Conservation (phyloP, 1,140 invertebrate species). For the Cardiocondyla obscurior region DNA sequence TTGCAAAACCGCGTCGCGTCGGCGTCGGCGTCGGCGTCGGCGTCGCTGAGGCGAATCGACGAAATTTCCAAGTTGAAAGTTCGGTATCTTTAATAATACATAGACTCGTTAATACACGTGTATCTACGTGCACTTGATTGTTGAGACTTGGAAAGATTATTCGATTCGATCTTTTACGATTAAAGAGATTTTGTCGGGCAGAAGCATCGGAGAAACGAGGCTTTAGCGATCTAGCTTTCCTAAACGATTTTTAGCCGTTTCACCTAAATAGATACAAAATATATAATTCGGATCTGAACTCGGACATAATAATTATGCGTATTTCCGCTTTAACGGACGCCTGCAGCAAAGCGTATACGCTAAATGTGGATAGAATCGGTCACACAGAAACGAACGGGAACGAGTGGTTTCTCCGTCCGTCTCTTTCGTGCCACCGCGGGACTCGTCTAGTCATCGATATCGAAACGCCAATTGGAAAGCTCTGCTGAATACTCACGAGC, state of each 20-base stretch:
- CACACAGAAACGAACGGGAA: conserved; percentile 50
- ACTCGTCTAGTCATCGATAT: conserved; percentile 61
- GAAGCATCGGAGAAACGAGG: background rate
- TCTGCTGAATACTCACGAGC: conserved; percentile 50
- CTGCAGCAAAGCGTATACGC: conserved; percentile 57
- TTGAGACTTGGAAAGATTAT: background rate
- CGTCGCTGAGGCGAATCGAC: background rate
- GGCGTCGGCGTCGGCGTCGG: too few relatives aligned
- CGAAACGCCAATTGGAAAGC: conserved; percentile 59
- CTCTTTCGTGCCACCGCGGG: conserved; percentile 20
- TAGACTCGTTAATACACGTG: background rate
- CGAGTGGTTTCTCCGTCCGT: conserved; percentile 27
- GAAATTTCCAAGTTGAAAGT: background rate
- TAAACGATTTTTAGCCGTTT: background rate
- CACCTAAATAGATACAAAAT: background rate
- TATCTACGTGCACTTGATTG: background rate
- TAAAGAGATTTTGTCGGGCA: background rate
- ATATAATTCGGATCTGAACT: background rate
- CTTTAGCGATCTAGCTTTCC: background rate
- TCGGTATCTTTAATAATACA: background rate
- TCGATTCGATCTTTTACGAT: background rate
- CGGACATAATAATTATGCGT: background rate
- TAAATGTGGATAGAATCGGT: conserved; percentile 75
- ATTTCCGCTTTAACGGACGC: conserved; percentile 15
- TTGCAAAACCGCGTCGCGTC: background rate